Base-by-base conservation (phyloP, 2,888 invertebrate species). In the Corythucha ciliata region DNA sequence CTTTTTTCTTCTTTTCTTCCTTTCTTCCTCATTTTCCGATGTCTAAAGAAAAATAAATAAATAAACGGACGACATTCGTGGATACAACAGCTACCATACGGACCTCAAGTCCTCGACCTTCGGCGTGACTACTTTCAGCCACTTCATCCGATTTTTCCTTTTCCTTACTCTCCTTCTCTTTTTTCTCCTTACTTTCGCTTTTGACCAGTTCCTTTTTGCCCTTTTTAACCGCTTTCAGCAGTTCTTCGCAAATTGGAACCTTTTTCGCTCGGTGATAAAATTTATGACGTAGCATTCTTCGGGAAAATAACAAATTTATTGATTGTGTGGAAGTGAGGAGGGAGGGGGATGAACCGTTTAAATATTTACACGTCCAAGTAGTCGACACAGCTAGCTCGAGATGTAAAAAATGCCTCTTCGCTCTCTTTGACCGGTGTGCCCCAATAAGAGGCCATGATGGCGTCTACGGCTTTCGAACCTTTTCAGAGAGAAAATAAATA, bases 221-320 rank as follows among this genome's bases (percentile, higher is more conserved):
- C 56, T 70, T 72, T 24, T 69, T 68, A 51, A 70, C 72, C 34
- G 69, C 69, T 56, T 70, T 74, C 53, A 76, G 64, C 55, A 74
- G 73, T 57, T 79, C 78, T 63, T 83, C 83, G 56, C 77, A 77
- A 4, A 84, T 81, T 7, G 69, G 66, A 18, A 83, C 79, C 73
- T 91, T 91, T 65, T 86, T 83, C 60, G 93, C 96, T 60, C 96
- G 81, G 70, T 96, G 96, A 70, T 90, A 96, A 66, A 96, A 81
- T 69, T 93, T 93, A 72, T 93, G 92, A 65, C 83, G 75, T 60
- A 96, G 69, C 85, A 96, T 86, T 51, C 74, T 76, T 57, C 3
- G 22, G 12, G 14, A 34, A 16, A 10, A 33, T 22, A 26, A 20
- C 8, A 33, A 45, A 20, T 25, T 25, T 26, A 1, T 18, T 22